Conservation (phyloP, 1,140 invertebrate genomes). For the Archivesica marissinica region DNA sequence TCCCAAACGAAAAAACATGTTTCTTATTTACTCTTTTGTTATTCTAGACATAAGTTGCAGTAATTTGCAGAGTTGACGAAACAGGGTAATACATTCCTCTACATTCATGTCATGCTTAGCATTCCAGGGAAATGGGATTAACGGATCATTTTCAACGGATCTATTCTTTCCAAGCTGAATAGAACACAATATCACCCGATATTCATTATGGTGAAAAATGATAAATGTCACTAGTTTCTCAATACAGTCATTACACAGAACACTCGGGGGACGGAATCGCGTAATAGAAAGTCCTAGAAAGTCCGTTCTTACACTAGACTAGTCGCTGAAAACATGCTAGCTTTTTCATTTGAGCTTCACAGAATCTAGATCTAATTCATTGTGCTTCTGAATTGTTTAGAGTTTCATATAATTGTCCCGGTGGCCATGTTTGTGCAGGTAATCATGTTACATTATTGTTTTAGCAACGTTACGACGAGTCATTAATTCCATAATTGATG, state of each 20-base stretch:
- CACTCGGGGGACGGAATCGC: neutral
- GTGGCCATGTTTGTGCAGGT: neutral
- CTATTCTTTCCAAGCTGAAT: neutral
- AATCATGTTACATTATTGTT: neutral
- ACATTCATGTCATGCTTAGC: conserved; percentile 44
- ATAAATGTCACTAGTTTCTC: conserved; percentile 38
- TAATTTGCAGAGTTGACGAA: neutral
- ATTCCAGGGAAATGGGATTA: conserved; percentile 30
- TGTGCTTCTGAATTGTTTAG: neutral
- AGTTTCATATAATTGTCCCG: neutral
- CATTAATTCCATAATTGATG: neutral
- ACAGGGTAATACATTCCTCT: conserved; percentile 15
- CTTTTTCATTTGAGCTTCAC: neutral
- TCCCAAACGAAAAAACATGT: no score
- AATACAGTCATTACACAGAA: conserved; percentile 33
- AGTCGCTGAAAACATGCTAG: neutral
- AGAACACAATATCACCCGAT: conserved; percentile 27
- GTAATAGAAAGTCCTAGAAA: conserved; percentile 34
- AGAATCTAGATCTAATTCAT: neutral
- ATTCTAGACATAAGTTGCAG: neutral
- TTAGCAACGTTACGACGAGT: no score
- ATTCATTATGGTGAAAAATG: conserved; percentile 47
- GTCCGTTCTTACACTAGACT: neutral
- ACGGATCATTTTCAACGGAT: conserved; percentile 28
- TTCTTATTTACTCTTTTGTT: neutral